A percentile compares a stretch with the other conserved stretches of the same genome.
Evolutionary conservation across 2,888 invertebrate species (phyloP).

Genomic region (Callimorpha dominula): DNA sequence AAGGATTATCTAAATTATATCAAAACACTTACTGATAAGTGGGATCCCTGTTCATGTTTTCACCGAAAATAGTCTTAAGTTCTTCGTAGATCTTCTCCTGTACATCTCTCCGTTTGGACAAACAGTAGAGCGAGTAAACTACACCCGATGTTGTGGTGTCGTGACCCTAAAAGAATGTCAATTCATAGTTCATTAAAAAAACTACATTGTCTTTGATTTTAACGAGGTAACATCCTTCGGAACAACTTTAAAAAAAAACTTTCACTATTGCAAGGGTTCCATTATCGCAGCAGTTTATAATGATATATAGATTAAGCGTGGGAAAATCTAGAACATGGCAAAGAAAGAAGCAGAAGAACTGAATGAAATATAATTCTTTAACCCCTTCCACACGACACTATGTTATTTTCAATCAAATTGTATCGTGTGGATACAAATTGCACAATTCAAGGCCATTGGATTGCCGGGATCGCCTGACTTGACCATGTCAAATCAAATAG

Average conservation of each 20-base stretch:
- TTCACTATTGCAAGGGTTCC: not conserved
- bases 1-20: not conserved
- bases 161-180: conserved; percentile 75
- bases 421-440: no score
- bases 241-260: no score
- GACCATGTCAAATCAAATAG: no score
- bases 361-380: no score
- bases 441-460: no score
- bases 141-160: conserved; percentile 88
- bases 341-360: no score
- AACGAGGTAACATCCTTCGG: not conserved
- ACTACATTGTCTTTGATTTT: not conserved
- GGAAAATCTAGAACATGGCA: no score
- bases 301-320: no score
- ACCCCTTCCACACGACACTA: no score
- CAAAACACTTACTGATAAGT: conserved; percentile 65
- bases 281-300: not conserved
- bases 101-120: conserved; percentile 81
- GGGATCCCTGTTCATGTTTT: conserved; percentile 69
- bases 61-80: conserved; percentile 75
- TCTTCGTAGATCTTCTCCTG: conserved; percentile 84
- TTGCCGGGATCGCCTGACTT: no score
- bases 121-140: conserved; percentile 79
- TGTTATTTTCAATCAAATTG: no score
- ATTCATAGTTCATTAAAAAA: not conserved